Conservation (phyloP, 2,797 vertebrate genomes). For the Aviceda leuphotes region DNA sequence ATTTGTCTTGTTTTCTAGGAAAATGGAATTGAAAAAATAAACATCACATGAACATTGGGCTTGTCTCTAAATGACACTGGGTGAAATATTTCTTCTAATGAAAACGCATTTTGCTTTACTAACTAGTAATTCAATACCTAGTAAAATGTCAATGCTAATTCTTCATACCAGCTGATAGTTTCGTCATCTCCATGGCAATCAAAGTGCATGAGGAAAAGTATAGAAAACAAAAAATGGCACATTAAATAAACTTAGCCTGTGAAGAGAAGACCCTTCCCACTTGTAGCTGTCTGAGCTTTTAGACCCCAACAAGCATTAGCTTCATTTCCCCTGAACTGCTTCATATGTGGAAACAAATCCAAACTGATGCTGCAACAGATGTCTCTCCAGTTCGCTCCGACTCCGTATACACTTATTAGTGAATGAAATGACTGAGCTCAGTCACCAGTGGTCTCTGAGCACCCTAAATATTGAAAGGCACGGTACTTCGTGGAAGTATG, state of each 20-base stretch:
- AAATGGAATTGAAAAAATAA: neutral
- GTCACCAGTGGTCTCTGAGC: neutral
- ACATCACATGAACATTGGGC: neutral
- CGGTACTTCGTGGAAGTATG: neutral
- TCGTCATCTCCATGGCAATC: neutral
- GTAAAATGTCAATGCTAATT: conserved; percentile 11
- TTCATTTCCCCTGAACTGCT: neutral
- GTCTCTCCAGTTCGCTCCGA: neutral
- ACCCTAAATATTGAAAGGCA: neutral
- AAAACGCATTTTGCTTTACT: conserved; percentile 29
- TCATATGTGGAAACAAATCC: neutral
- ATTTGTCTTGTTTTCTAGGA: neutral
- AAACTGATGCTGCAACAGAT: neutral
- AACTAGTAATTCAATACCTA: neutral
- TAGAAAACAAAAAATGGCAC: neutral
- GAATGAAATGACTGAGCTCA: neutral
- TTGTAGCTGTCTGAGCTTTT: neutral
- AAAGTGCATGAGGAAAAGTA: neutral
- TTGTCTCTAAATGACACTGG: neutral
- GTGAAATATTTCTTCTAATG: neutral
- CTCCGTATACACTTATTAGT: neutral
- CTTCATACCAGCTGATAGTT: neutral
- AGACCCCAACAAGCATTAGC: neutral
- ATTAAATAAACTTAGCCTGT: neutral
- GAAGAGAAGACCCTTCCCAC: neutral